phyloP scores from a whole-genome alignment of 2,888 invertebrate genomes.

The Baronia brevicornis region DNA sequence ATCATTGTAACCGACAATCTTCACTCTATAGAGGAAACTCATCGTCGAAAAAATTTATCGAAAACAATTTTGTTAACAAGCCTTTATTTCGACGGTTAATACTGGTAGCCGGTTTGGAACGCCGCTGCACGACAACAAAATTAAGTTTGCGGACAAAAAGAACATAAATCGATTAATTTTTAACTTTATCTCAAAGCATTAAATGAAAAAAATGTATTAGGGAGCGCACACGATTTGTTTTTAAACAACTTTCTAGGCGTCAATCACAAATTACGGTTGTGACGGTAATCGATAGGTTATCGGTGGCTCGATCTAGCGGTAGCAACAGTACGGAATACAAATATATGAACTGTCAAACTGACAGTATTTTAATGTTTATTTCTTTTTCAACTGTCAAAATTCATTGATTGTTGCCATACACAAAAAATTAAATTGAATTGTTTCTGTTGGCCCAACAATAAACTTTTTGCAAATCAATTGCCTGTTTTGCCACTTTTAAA shows the following conservation, averaged over 20 bases:
- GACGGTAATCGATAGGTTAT: slow-evolving; percentile 58
- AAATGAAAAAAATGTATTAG: slow-evolving; percentile 3
- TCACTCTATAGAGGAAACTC: slow-evolving; percentile 31
- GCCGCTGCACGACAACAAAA: slow-evolving; percentile 24
- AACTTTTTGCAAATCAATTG: too few relatives aligned
- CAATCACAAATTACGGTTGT: slow-evolving; percentile 42
- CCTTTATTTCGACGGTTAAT: slow-evolving; percentile 42
- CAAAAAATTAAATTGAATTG: too few relatives aligned
- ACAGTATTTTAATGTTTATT: too few relatives aligned
- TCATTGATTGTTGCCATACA: too few relatives aligned
- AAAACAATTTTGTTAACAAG: slow-evolving; percentile 55
- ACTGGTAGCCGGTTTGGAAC: slow-evolving; percentile 45
- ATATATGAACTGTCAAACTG: slow-evolving; percentile 10
- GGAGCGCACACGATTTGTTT: slow-evolving; percentile 10
- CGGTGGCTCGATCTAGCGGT: slow-evolving; percentile 54
- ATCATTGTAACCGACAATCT: slow-evolving; percentile 29
- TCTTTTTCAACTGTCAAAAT: too few relatives aligned
- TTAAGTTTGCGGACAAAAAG: slow-evolving; percentile 16
- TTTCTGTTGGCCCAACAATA: too few relatives aligned
- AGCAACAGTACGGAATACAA: slow-evolving; percentile 32
- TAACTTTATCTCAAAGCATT: slow-evolving; percentile 26
- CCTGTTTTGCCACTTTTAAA: too few relatives aligned
- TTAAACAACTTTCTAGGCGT: slow-evolving; percentile 46
- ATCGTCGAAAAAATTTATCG: slow-evolving; percentile 32
- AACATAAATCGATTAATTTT: slow-evolving; percentile 20